Evolutionary conservation across 2,888 invertebrate species (phyloP).

Genomic region (Nasonovia ribisnigri): DNA sequence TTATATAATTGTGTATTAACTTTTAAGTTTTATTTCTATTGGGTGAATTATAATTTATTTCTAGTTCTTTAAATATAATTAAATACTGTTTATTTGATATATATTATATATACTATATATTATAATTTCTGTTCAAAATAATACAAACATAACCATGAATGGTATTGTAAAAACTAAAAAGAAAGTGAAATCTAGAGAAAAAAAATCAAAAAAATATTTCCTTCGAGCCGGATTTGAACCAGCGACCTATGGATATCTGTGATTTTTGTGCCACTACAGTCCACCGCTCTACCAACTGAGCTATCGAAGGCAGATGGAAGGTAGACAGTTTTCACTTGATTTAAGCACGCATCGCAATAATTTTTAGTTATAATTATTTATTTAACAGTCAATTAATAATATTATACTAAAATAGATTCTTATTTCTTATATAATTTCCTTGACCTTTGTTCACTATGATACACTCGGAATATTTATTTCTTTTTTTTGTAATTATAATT

Average conservation of each 20-base stretch:
- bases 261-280: slow-evolving; percentile 68
- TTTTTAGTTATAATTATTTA: background rate
- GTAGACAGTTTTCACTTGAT: background rate
- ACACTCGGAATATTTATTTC: too few relatives aligned
- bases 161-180: background rate
- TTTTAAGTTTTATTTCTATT: too few relatives aligned
- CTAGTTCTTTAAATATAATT: background rate
- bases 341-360: background rate
- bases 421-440: background rate
- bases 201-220: slow-evolving; percentile 65
- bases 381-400: background rate
- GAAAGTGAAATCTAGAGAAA: background rate
- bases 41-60: background rate
- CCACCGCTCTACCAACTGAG: slow-evolving; percentile 70
- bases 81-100: background rate
- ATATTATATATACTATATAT: too few relatives aligned
- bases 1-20: too few relatives aligned
- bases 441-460: background rate
- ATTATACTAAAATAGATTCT: background rate
- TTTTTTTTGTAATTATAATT: too few relatives aligned
- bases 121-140: background rate
- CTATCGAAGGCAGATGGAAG: slow-evolving; percentile 67
- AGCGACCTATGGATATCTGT: slow-evolving; percentile 69
- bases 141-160: background rate
- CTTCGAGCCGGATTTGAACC: slow-evolving; percentile 69